phyloP scores from a whole-genome alignment of 2,888 invertebrate genomes.

The Alcis repandata region DNA sequence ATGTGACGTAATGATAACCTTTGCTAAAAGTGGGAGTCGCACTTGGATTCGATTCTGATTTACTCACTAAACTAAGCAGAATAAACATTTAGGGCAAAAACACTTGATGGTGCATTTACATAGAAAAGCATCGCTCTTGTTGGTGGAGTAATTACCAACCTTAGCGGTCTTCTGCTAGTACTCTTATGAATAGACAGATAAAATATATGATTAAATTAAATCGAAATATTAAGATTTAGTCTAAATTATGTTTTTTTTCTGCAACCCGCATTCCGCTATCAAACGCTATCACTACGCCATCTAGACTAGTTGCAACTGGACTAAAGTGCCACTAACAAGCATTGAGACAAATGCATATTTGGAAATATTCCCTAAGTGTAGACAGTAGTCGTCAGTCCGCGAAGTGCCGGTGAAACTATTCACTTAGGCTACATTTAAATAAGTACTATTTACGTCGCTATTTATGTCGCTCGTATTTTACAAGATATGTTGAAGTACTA shows the following conservation, averaged over 20 bases:
- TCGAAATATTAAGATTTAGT: too few relatives aligned
- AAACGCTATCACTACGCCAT: conserved; percentile 1
- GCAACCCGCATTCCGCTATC: neutral
- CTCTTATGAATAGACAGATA: too few relatives aligned
- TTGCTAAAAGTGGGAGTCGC: neutral
- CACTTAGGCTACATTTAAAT: conserved; percentile 52
- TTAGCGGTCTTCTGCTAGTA: too few relatives aligned
- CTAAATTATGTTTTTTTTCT: neutral
- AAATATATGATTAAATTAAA: too few relatives aligned
- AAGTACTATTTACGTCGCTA: conserved; percentile 57
- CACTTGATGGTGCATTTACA: too few relatives aligned
- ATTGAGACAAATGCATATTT: conserved; percentile 78
- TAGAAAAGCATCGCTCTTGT: too few relatives aligned
- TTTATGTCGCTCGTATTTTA: conserved; percentile 78
- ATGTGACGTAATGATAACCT: conserved; percentile 10
- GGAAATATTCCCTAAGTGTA: conserved; percentile 65
- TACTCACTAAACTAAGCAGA: too few relatives aligned
- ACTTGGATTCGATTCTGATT: neutral
- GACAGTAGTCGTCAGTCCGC: conserved; percentile 74
- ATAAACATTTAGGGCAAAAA: too few relatives aligned
- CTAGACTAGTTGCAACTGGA: conserved; percentile 56
- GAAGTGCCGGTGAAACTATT: conserved; percentile 64
- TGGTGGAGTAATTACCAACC: too few relatives aligned
- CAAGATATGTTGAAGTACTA: conserved; percentile 86
- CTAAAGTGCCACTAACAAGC: conserved; percentile 69